A percentile compares a stretch with the other conserved stretches of the same genome.
Evolutionary conservation across 2,113 vertebrate genomes (phyloP).

Genomic region (Nyctereutes procyonoides): DNA sequence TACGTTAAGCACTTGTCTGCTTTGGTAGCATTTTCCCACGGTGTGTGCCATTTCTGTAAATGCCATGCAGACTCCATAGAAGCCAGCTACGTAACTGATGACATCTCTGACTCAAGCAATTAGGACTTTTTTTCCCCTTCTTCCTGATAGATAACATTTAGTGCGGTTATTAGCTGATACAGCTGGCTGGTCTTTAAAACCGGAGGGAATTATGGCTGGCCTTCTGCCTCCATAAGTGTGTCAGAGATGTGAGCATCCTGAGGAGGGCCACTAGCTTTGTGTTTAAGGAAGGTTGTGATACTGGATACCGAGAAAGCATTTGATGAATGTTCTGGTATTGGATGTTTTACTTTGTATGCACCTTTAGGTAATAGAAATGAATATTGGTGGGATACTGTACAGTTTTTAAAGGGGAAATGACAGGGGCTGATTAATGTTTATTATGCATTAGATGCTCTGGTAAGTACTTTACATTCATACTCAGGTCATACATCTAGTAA

Average conservation of each 20-base stretch:
- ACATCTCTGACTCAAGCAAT: conserved; percentile 9
- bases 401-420: conserved; percentile 61
- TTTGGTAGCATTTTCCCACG: conserved; percentile 3
- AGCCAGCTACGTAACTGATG: background rate
- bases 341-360: background rate
- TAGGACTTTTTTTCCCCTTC: background rate
- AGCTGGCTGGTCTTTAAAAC: conserved; percentile 29
- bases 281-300: background rate
- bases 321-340: background rate
- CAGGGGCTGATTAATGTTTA: conserved; percentile 8
- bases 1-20: background rate
- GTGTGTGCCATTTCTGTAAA: background rate
- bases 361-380: conserved; percentile 49
- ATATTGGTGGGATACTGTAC: background rate
- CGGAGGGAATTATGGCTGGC: background rate
- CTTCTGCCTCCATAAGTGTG: background rate
- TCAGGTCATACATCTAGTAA: background rate
- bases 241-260: background rate
- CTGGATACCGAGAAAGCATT: background rate
- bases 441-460: background rate
- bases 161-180: conserved; percentile 53
- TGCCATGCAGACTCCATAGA: background rate
- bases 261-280: background rate
- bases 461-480: background rate
- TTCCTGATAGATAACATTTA: conserved; percentile 61